Evolutionary conservation across 1,140 invertebrate genomes (phyloP).

Genomic region (Halotydeus destructor): DNA sequence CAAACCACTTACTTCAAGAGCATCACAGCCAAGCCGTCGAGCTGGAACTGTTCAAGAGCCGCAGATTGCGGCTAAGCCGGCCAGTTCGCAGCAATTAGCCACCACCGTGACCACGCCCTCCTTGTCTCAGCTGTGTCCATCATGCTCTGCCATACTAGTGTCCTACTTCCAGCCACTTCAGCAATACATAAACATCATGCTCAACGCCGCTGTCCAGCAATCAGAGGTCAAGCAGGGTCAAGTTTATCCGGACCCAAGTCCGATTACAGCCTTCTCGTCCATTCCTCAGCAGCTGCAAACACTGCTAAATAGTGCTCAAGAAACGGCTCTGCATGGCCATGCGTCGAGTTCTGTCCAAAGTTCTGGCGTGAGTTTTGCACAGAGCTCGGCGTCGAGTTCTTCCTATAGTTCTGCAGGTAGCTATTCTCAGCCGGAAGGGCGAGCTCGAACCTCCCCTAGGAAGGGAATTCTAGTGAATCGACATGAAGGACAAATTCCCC

Average conservation of each 20-base stretch:
- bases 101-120: neutral
- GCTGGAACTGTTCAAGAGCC: too few species aligned
- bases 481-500: too few species aligned
- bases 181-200: conserved; percentile 1
- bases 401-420: too few species aligned
- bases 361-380: too few species aligned
- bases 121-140: conserved; percentile 5
- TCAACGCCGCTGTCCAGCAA: neutral
- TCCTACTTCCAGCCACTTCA: conserved; percentile 5
- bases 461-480: too few species aligned
- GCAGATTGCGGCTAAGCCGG: too few species aligned
- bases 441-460: too few species aligned
- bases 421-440: too few species aligned
- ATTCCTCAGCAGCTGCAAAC: neutral
- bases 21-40: too few species aligned
- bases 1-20: too few species aligned
- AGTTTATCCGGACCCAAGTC: neutral
- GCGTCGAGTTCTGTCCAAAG: neutral
- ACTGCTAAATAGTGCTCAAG: neutral
- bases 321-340: neutral
- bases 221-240: neutral
- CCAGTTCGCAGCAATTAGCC: neutral
- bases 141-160: conserved; percentile 9
- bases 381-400: too few species aligned
- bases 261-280: neutral